Percentiles rank a stretch among this genome's conserved stretches.
Conservation (phyloP, 1,140 invertebrate species). For the Galendromus occidentalis region DNA sequence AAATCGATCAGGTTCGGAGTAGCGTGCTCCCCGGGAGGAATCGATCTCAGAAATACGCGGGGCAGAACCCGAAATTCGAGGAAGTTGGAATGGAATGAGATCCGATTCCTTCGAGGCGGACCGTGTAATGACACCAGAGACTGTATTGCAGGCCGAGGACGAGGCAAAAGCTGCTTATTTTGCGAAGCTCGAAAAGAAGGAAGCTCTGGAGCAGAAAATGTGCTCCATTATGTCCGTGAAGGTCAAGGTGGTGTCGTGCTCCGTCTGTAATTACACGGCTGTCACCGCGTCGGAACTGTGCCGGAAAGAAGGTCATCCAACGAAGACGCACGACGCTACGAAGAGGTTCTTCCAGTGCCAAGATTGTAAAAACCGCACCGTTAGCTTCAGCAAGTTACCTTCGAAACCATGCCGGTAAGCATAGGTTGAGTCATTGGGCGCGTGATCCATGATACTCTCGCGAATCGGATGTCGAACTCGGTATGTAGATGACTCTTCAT, state of each 20-base stretch:
- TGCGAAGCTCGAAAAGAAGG: not conserved
- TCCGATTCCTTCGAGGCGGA: no score
- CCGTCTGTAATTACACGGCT: not conserved
- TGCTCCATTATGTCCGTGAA: not conserved
- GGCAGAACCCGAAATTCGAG: no score
- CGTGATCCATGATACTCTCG: not conserved
- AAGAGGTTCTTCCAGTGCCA: not conserved
- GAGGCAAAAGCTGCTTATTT: not conserved
- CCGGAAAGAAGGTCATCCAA: not conserved
- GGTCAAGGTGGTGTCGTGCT: conserved; percentile 5
- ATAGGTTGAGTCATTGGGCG: no score
- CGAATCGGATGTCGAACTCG: no score
- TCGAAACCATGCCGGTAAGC: not conserved
- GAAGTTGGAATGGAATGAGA: no score
- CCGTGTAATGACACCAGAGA: no score
- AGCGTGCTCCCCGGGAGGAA: no score
- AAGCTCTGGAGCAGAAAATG: conserved; percentile 10
- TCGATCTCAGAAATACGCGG: no score
- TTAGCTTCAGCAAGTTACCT: not conserved
- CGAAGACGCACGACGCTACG: not conserved
- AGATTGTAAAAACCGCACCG: not conserved
- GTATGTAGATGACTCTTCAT: not conserved
- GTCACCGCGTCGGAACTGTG: not conserved
- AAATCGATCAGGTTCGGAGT: not conserved
- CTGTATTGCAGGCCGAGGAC: not conserved